Base-by-base conservation (phyloP, 2,113 vertebrate genomes). In the Paradisaea rubra region DNA sequence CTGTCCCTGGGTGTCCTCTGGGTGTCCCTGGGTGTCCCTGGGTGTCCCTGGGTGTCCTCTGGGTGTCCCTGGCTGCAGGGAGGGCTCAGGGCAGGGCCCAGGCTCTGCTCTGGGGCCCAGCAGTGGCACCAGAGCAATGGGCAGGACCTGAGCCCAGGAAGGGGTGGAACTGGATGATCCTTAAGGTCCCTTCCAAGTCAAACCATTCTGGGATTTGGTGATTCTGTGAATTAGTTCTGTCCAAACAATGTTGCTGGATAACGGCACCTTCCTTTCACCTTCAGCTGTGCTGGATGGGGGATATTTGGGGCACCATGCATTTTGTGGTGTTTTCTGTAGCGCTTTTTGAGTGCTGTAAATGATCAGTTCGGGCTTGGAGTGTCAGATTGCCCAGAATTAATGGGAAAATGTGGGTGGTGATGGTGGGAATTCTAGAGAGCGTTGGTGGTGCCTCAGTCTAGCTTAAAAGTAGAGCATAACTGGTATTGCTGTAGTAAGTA, bases 291-390 rank as follows among this genome's bases (percentile, higher is more conserved):
- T 63, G 23, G 10, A 0, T 10, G 42, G 27, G 44, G 33, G 6
- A 27, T 64, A 2, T 27, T 21, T 17, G 42, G 41, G 47, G 24
- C 28, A 21, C 0, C 0, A 1, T 37, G 42, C 10, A 0, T 37
- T 81, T 70, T 9, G 15, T 44, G 41, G 11, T 16, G 44, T 12
- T 47, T 77, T 21, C 30, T 78, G 2, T 6, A 63, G 47, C 5
- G 4, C 15, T 68, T 56, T 65, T 39, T 54, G 35, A 74, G 25
- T 33, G 39, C 66, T 57, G 5, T n/a, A 12, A 65, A 41, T 41
- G 44, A 39, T 63, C 11, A 2, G 3, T 50, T 65, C 18, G 35
- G 37, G 28, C 42, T 63, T 27, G 41, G 33, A 61, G 14, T 22
- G 17, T 53, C 35, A 25, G 15, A 49, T 76, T 70, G 54, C 44